Evolutionary conservation across 30 jellyfish, hydroid and myxozoan species (phyloP), one percentile per base, ranked within the genome.

Genomic region (Clytia hemisphaerica): DNA sequence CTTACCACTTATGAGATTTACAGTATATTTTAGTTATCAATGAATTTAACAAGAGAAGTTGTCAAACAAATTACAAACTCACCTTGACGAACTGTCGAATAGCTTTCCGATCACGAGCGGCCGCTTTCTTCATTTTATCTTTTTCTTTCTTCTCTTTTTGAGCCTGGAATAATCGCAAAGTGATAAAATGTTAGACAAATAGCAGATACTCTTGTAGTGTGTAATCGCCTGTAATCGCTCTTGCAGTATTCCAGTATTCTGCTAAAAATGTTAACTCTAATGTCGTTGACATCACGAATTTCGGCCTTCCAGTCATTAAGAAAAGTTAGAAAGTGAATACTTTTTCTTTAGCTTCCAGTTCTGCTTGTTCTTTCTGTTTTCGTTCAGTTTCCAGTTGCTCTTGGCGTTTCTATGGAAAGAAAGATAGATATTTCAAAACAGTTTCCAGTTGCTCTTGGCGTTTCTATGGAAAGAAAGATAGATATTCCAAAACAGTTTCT

Each of bases 271-370:
- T n/a, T n/a, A n/a, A n/a, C n/a, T n/a, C n/a, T n/a, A n/a, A n/a
- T n/a, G n/a, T n/a, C n/a, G n/a, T n/a, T n/a, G n/a, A n/a, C n/a
- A n/a, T n/a, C n/a, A n/a, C n/a, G n/a, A n/a, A n/a, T n/a, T n/a
- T n/a, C n/a, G n/a, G n/a, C n/a, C n/a, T n/a, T n/a, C n/a, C n/a
- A n/a, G n/a, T n/a, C n/a, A n/a, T n/a, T n/a, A n/a, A 24, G 38
- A 10, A 10, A 22, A 10, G 4, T 18, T 29, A 61, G 21, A 18
- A 1, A 67, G 30, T 16, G 16, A 31, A 14, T 50, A 85, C 96
- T 83, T 87, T 88, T 75, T 88, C 94, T 64, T 88, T 79, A 25
- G 94, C 92, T 74, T 77, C 91, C 42, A 54, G 80, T 38, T 88
- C 97, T 9, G 77, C 90, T 61, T 33, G 33, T 57, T 88, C 97